These are phyloP conservation scores for Zeugodacus cucurbitae DNA, from an alignment of 1,140 invertebrate species.

Conservation along the genomic window DNA sequence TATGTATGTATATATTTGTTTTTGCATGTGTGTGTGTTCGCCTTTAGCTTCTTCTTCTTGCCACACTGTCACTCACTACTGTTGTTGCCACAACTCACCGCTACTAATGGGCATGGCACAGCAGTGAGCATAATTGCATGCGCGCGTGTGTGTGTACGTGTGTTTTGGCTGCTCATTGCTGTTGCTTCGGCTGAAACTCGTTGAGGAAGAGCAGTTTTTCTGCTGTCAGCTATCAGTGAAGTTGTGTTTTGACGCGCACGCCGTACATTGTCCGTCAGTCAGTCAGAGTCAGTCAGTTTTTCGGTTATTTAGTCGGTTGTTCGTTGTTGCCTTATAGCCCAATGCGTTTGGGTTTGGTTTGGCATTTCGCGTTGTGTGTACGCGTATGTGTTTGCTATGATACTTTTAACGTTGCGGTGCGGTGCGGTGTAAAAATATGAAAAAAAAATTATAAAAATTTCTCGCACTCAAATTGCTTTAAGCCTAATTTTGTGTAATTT, in stretches of 20 bases:
- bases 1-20: background rate
- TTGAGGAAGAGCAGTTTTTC: conserved; percentile 37
- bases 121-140: background rate
- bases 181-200: conserved; percentile 27
- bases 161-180: background rate
- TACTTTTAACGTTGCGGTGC: background rate
- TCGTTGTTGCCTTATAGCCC: background rate
- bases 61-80: background rate
- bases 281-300: background rate
- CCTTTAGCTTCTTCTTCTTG: background rate
- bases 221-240: conserved; percentile 22
- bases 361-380: background rate
- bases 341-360: conserved; percentile 17
- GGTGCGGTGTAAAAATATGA: background rate
- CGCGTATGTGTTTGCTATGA: background rate
- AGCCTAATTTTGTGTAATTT: background rate
- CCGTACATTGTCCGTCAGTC: background rate
- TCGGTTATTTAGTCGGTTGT: no score
- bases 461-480: background rate
- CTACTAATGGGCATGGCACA: background rate
- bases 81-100: background rate
- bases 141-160: background rate
- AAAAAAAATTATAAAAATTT: background rate
- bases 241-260: background rate
- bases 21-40: background rate